Conservation (phyloP, 2,797 vertebrate genomes). For the Tokudaia muenninki region DNA sequence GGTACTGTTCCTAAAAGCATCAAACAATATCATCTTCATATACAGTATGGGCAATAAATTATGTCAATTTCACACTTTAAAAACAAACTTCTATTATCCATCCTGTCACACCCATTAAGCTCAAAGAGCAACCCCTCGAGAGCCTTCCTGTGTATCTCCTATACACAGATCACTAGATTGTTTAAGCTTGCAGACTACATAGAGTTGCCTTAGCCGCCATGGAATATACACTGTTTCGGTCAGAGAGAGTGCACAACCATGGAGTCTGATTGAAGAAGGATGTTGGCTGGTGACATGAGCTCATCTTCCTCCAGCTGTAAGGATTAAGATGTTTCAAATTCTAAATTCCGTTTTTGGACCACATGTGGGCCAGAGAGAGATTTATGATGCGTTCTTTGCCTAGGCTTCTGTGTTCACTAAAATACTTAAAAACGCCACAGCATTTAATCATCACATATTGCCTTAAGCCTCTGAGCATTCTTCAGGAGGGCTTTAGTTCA, state of each 20-base stretch:
- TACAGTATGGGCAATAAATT: neutral
- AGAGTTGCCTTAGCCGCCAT: neutral
- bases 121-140: neutral
- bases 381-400: conserved; percentile 73
- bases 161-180: neutral
- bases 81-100: neutral
- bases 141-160: neutral
- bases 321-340: conserved; percentile 80
- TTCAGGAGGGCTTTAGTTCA: conserved; percentile 62
- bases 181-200: neutral
- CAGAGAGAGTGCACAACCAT: neutral
- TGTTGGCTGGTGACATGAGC: conserved; percentile 65
- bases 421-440: conserved; percentile 76
- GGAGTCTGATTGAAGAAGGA: conserved; percentile 7
- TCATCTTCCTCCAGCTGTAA: conserved; percentile 78
- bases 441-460: conserved; percentile 78
- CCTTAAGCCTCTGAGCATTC: conserved; percentile 65
- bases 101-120: neutral
- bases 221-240: neutral
- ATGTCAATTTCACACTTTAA: neutral
- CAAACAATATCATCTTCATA: neutral
- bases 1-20: neutral
- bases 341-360: conserved; percentile 74
- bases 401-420: conserved; percentile 79
- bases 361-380: conserved; percentile 43